A percentile compares a stretch with the other conserved stretches of the same genome.
Conservation (phyloP, 2,888 invertebrate genomes). For the Acleris cristana region DNA sequence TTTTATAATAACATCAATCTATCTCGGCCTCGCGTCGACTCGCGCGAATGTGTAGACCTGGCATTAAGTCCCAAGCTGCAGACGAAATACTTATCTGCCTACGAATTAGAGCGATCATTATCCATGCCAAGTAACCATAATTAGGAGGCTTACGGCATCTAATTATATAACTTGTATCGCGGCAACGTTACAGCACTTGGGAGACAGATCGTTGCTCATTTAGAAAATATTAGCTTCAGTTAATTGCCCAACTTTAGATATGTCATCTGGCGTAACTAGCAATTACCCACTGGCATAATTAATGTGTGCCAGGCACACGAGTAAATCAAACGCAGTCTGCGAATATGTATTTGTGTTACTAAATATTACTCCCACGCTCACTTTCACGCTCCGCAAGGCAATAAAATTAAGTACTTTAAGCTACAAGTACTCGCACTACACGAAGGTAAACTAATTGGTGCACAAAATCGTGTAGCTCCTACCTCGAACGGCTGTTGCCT, state of each 20-base stretch:
- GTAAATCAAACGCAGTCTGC: constrained; percentile 23
- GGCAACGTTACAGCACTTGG: constrained; percentile 55
- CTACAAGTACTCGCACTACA: constrained; percentile 20
- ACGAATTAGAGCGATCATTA: constrained; percentile 20
- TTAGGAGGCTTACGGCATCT: constrained; percentile 16
- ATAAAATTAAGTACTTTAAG: constrained; percentile 26
- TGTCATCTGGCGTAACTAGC: constrained; percentile 57
- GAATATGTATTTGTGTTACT: constrained; percentile 17
- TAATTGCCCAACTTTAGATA: constrained; percentile 61
- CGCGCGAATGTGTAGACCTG: too few relatives aligned
- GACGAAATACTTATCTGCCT: background rate
- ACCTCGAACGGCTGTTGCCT: constrained; percentile 10
- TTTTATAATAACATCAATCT: too few relatives aligned
- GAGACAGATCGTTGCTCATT: constrained; percentile 62
- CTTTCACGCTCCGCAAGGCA: constrained; percentile 18
- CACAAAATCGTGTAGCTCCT: constrained; percentile 18
- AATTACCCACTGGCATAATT: constrained; percentile 49
- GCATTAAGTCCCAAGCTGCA: background rate
- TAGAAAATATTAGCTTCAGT: constrained; percentile 60
- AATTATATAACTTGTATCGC: constrained; percentile 38
- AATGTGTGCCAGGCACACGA: constrained; percentile 40
- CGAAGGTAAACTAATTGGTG: constrained; percentile 31
- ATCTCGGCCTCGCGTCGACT: too few relatives aligned
- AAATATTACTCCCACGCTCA: constrained; percentile 18
- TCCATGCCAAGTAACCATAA: constrained; percentile 12